Evolutionary conservation across 2,797 vertebrate species (phyloP).

Genomic region (Pitangus sulphuratus): DNA sequence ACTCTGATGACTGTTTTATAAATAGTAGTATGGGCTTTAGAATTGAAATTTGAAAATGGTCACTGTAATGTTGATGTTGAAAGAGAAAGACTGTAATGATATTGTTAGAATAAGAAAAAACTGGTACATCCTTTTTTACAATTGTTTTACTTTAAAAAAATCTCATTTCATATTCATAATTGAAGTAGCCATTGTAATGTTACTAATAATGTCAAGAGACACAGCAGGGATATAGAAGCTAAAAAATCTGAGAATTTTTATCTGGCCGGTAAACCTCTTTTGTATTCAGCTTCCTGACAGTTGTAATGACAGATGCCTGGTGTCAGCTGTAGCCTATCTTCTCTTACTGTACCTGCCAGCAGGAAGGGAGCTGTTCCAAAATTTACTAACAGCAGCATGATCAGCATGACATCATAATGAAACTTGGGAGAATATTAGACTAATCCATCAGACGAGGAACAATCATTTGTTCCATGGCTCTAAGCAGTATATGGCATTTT

Average conservation of each 20-base stretch:
- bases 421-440: conserved; percentile 18
- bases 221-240: background rate
- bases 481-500: conserved; percentile 34
- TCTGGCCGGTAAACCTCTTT: background rate
- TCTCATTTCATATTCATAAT: background rate
- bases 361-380: conserved; percentile 20
- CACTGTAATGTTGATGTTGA: background rate
- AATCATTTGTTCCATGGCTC: conserved; percentile 13
- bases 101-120: background rate
- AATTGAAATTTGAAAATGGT: background rate
- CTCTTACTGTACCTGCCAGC: background rate
- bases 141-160: background rate
- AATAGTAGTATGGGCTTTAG: background rate
- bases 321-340: conserved; percentile 21
- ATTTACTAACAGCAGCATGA: conserved; percentile 39
- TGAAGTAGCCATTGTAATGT: background rate
- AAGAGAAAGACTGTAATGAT: background rate
- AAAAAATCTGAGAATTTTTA: background rate
- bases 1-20: accelerated
- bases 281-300: conserved; percentile 41
- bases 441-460: background rate
- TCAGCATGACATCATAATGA: conserved; percentile 13
- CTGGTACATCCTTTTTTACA: background rate
- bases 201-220: background rate
- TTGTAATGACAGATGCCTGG: conserved; percentile 46